Evolutionary conservation across 1,140 invertebrate genomes (phyloP), one percentile per base, ranked within the genome.

Genomic region (Carcinoscorpius rotundicauda): DNA sequence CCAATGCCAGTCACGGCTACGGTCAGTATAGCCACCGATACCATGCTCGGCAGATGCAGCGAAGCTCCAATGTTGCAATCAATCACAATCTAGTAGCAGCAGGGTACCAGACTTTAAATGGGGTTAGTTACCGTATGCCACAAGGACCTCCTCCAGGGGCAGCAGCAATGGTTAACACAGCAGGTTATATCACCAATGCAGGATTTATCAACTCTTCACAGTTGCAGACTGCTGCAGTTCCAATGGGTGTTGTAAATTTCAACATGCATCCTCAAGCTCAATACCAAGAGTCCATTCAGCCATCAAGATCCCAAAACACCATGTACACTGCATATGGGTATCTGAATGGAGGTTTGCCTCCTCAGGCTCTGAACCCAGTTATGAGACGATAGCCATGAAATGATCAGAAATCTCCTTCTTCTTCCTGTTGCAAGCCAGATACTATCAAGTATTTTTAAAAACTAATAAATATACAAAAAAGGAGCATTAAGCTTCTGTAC

Each of bases 271-370:
- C 74, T 60, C 85, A 87, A 71, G 81, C 83, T 51, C 85, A 87
- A 72, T 87, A 88, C 74, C 84, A 86, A 65, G 86, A 88, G 59
- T 66, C 72, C 68, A 81, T 86, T 66, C 83, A 85, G 72, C 76
- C 83, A 51, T 80, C 81, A 6, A 81, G 83, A 61, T 83, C 86
- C 71, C 86, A 86, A 72, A 85, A 85, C 71, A 80, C 84, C 53
- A 83, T 86, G 71, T 89, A 89, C 72, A 84, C 85, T 8, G 79
- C 84, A 29, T 89, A 89, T 67, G 83, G 85, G 3, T 91, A 89
- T 74, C 87, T 89, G 51, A 89, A 88, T 75, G 80, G 82, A 6
- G 77, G 80, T 52, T 76, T 84, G 6, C 67, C 70, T 52, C 82
- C 84, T 77, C 83, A 83, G 69, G 82, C 86, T 6, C 78, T 89